Conservation (phyloP, 1,140 invertebrate species). For the Ylistrum balloti region DNA sequence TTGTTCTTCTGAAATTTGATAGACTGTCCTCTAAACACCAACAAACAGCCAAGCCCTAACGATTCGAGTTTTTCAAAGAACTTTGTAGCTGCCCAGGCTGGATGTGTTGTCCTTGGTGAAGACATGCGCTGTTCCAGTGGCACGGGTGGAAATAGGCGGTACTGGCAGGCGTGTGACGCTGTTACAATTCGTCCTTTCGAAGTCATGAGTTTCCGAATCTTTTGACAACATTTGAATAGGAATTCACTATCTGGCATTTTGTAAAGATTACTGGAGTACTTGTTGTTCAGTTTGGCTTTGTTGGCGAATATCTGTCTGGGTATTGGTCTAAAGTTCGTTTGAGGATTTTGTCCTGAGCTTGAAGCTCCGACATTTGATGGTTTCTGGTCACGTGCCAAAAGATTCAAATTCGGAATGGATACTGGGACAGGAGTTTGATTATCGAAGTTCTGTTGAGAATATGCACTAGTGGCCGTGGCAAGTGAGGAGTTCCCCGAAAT, state of each 20-base stretch:
- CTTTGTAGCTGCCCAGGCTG: slow-evolving; percentile 58
- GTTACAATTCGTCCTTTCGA: slow-evolving; percentile 57
- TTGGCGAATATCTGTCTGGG: slow-evolving; percentile 14
- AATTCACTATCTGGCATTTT: background rate
- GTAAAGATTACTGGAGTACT: slow-evolving; percentile 1
- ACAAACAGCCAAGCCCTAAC: slow-evolving; percentile 52
- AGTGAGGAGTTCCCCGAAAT: background rate
- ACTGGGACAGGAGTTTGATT: background rate
- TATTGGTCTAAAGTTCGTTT: background rate
- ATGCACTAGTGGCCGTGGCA: background rate
- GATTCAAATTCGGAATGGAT: background rate
- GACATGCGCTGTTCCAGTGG: slow-evolving; percentile 52
- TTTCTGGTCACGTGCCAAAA: slow-evolving; percentile 2
- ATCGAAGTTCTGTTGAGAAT: slow-evolving; percentile 2
- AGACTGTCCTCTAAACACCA: slow-evolving; percentile 58
- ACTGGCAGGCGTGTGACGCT: slow-evolving; percentile 60
- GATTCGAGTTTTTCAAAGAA: slow-evolving; percentile 58
- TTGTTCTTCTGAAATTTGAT: slow-evolving; percentile 56
- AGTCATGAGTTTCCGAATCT: slow-evolving; percentile 58
- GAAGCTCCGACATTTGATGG: background rate
- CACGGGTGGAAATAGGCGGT: slow-evolving; percentile 59
- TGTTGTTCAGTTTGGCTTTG: slow-evolving; percentile 24
- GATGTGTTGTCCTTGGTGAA: slow-evolving; percentile 60
- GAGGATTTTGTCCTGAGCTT: background rate
- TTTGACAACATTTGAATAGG: slow-evolving; percentile 50